These are phyloP conservation scores for Indicator maculatus DNA, from an alignment of 2,113 vertebrate genomes.

Conservation along the genomic window DNA sequence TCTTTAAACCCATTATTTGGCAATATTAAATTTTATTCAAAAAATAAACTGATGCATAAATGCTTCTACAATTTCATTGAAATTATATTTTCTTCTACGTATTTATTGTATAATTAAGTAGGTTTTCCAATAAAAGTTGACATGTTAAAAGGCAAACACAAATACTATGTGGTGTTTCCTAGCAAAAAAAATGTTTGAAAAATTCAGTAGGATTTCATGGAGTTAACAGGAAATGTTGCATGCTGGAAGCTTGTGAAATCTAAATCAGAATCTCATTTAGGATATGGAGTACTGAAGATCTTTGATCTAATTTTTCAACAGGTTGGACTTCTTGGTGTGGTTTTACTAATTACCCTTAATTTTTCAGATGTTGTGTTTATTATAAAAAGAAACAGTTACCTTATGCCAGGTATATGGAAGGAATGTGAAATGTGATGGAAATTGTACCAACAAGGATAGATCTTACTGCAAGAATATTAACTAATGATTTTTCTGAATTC, in stretches of 20 bases:
- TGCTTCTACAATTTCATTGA: conserved; percentile 5
- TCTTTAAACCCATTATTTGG: conserved; percentile 69
- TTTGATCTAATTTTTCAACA: conserved; percentile 30
- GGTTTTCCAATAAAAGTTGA: background rate
- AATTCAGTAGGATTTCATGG: background rate
- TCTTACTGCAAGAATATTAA: background rate
- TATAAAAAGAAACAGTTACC: background rate
- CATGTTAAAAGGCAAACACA: background rate
- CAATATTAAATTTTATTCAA: conserved; percentile 59
- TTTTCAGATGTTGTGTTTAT: background rate
- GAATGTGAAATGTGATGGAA: background rate
- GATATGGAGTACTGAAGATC: background rate
- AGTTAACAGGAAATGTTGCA: background rate
- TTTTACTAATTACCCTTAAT: background rate
- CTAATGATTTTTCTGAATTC: background rate
- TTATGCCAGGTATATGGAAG: background rate
- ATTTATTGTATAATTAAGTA: background rate
- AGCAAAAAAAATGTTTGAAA: background rate
- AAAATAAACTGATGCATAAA: background rate
- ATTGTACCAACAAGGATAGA: background rate
- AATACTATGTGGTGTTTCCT: background rate
- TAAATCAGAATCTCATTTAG: background rate
- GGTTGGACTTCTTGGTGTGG: background rate
- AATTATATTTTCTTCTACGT: background rate
- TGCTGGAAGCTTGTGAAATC: background rate